These are phyloP conservation scores for Clupea harengus DNA, from an alignment of 2,113 vertebrate species.

Conservation along the genomic window DNA sequence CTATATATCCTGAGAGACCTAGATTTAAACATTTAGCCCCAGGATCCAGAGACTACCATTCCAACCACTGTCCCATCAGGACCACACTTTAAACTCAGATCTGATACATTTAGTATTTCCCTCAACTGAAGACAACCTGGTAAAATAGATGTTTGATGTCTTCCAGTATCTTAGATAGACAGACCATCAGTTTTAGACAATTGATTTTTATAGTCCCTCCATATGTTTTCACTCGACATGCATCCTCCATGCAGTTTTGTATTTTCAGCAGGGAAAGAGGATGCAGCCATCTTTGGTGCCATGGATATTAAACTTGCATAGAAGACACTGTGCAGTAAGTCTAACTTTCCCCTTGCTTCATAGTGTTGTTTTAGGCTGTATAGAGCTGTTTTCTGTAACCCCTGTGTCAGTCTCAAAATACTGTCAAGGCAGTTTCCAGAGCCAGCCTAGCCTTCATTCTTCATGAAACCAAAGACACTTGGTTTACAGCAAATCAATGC, in stretches of 20 bases:
- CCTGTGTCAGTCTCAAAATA: constrained; percentile 34
- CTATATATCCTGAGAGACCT: not conserved
- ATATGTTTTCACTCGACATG: not conserved
- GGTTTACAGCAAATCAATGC: constrained; percentile 24
- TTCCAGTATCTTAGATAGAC: not conserved
- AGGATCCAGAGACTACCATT: not conserved
- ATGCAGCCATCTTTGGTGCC: not conserved
- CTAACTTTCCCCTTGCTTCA: not conserved
- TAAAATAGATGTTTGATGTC: not conserved
- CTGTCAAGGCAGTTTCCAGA: constrained; percentile 32
- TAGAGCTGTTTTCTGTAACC: constrained; percentile 23
- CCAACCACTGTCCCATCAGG: not conserved
- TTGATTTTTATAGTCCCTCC: not conserved
- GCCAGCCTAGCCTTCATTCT: constrained; percentile 1
- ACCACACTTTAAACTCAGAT: not conserved
- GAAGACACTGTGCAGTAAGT: not conserved
- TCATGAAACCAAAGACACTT: constrained; percentile 13
- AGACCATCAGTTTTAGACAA: not conserved
- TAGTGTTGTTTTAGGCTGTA: not conserved
- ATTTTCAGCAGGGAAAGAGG: not conserved
- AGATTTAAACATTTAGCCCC: not conserved
- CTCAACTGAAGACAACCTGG: not conserved
- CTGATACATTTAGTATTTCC: not conserved
- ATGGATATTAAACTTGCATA: not conserved
- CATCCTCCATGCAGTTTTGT: not conserved